phyloP scores from a whole-genome alignment of 2,888 invertebrate genomes.

The Xylocampa areola region DNA sequence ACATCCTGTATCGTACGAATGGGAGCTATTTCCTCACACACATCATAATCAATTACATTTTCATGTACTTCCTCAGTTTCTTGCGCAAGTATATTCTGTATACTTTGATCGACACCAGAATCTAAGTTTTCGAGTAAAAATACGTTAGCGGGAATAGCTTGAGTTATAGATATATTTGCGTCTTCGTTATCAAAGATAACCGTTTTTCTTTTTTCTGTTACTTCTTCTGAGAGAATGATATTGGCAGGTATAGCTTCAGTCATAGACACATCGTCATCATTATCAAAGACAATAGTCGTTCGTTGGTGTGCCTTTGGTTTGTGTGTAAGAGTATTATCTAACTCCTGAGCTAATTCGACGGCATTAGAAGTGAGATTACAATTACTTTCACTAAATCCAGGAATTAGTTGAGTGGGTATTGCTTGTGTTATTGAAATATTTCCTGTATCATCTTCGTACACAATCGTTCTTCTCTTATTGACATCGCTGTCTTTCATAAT shows the following conservation, averaged over 20 bases:
- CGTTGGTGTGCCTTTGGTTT: slow-evolving; percentile 6
- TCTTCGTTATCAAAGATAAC: slow-evolving; percentile 44
- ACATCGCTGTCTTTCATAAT: slow-evolving; percentile 15
- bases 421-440: slow-evolving; percentile 61
- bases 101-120: slow-evolving; percentile 10
- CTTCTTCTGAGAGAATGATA: slow-evolving; percentile 27
- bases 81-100: slow-evolving; percentile 1
- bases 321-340: not conserved
- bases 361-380: slow-evolving; percentile 3
- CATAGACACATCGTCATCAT: slow-evolving; percentile 42
- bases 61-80: slow-evolving; percentile 1
- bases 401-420: slow-evolving; percentile 24
- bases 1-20: not conserved
- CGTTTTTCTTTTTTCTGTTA: slow-evolving; percentile 20
- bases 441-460: slow-evolving; percentile 48
- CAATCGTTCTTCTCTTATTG: slow-evolving; percentile 44
- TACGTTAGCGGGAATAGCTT: slow-evolving; percentile 42
- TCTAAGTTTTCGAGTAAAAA: slow-evolving; percentile 36
- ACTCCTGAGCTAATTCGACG: not conserved
- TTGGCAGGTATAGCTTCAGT: slow-evolving; percentile 59
- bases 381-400: slow-evolving; percentile 10
- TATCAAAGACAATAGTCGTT: slow-evolving; percentile 28
- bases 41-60: slow-evolving; percentile 10
- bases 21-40: slow-evolving; percentile 1
- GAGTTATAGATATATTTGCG: slow-evolving; percentile 37